These are phyloP conservation scores for Scaptodrosophila lebanonensis DNA, from an alignment of 1,140 invertebrate species.

Conservation along the genomic window DNA sequence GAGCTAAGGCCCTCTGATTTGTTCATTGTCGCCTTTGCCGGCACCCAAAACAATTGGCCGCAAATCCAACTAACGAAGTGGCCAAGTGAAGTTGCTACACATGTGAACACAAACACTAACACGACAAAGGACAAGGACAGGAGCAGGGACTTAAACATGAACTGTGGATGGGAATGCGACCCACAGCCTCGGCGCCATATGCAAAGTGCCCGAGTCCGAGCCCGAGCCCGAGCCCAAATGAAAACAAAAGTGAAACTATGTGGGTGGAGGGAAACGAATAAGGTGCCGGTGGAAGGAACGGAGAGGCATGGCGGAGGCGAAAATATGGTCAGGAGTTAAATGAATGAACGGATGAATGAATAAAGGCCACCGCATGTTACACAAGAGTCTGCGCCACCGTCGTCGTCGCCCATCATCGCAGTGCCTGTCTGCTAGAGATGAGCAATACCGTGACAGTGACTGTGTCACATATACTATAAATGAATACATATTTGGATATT, in stretches of 20 bases:
- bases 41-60: slow-evolving; percentile 29
- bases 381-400: slow-evolving; percentile 62
- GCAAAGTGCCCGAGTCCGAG: slow-evolving; percentile 23
- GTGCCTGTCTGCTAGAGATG: too few relatives aligned
- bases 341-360: slow-evolving; percentile 73
- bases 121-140: slow-evolving; percentile 5
- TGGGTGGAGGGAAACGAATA: slow-evolving; percentile 6
- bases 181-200: slow-evolving; percentile 33
- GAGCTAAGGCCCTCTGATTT: too few relatives aligned
- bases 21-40: too few relatives aligned
- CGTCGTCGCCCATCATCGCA: too few relatives aligned
- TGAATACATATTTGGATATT: too few relatives aligned
- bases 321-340: slow-evolving; percentile 65
- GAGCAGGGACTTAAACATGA: slow-evolving; percentile 3
- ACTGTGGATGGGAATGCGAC: slow-evolving; percentile 9
- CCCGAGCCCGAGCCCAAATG: slow-evolving; percentile 47
- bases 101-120: too few relatives aligned
- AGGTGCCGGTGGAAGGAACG: neutral
- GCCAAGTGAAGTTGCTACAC: slow-evolving; percentile 39
- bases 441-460: too few relatives aligned
- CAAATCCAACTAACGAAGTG: slow-evolving; percentile 72
- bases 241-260: slow-evolving; percentile 73
- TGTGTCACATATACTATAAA: too few relatives aligned
- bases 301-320: slow-evolving; percentile 4
- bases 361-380: slow-evolving; percentile 71